Conservation (phyloP, 1,140 invertebrate species). For the Propsilocerus akamusi region DNA sequence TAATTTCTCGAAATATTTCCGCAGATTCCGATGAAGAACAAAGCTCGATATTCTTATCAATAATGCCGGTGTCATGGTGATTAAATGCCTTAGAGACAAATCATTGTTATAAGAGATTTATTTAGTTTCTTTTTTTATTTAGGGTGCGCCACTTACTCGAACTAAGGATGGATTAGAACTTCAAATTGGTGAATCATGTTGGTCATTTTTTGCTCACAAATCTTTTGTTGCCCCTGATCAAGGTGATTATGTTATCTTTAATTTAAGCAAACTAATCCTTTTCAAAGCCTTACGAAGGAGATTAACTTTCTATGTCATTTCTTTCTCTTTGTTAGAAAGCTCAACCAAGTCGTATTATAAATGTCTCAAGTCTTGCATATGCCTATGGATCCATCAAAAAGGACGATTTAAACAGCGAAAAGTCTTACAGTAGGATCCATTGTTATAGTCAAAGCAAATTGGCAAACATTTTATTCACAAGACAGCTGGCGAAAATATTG, state of each 20-base stretch:
- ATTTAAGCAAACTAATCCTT: background rate
- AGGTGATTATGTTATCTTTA: slow-evolving; percentile 31
- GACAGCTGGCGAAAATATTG: slow-evolving; percentile 34
- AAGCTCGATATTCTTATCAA: slow-evolving; percentile 49
- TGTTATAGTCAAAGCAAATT: slow-evolving; percentile 49
- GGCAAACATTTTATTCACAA: slow-evolving; percentile 44
- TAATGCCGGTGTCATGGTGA: slow-evolving; percentile 51
- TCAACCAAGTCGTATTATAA: slow-evolving; percentile 42
- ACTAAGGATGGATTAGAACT: slow-evolving; percentile 46
- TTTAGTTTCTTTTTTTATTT: too few relatives aligned
- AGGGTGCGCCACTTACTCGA: slow-evolving; percentile 33
- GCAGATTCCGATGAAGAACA: slow-evolving; percentile 25
- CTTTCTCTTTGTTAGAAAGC: slow-evolving; percentile 35
- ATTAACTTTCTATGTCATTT: background rate
- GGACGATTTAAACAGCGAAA: slow-evolving; percentile 37
- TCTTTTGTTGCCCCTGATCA: slow-evolving; percentile 50
- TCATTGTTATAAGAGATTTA: slow-evolving; percentile 26
- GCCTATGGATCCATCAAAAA: slow-evolving; percentile 36
- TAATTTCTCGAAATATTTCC: too few relatives aligned
- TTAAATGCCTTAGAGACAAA: too few relatives aligned
- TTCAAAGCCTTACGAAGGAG: background rate
- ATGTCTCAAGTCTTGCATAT: slow-evolving; percentile 46
- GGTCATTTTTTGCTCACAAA: slow-evolving; percentile 54
- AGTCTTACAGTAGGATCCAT: slow-evolving; percentile 26
- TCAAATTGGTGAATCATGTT: slow-evolving; percentile 43